Base-by-base conservation (phyloP, 2,113 vertebrate genomes). In the Ochotona princeps region DNA sequence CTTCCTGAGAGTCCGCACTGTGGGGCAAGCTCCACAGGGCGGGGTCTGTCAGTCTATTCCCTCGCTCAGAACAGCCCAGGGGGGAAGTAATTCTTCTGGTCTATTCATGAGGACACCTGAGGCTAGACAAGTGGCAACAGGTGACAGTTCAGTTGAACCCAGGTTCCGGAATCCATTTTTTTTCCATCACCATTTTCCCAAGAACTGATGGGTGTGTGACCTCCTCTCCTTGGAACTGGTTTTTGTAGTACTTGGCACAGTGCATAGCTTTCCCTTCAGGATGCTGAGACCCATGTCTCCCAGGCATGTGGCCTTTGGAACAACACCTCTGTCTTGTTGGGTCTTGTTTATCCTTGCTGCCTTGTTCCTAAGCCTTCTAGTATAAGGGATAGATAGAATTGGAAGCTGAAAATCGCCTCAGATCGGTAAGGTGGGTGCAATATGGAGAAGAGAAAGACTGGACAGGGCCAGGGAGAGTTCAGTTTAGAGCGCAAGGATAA, bases 351-450 rank as follows among this genome's bases (percentile, higher is more conserved):
- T 30, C 2, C 30, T 30, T 70, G 23, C 25, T 32, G 8, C 23
- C 2, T 1, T 28, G 17, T 72, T 74, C 38, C 38, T 6, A 44
- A 44, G 38, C 38, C 38, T 44, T 44, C 38, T 44, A 44, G 38
- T 44, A 6, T 44, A 44, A 44, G 38, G 30, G 49, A 15, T 1
- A 2, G 14, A 63, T 2, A 2, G 26, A 20, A 30, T 26, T 26
- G 49, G 44, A 2, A 63, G 23, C 3, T 51, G 65, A 57, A 25
- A 60, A 60, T 35, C 44, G 2, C 1, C 12, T 18, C 2, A 5
- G 28, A 0, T n/a, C 7, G 30, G 7, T 1, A 1, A 7, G 21
- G 57, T 9, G 11, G 8, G 2, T 32, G 28, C 2, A 1, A n/a
- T 32, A 2, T 17, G n/a, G n/a, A 38, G 26, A 8, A 5, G 5